Conservation (phyloP, 2,797 vertebrate genomes). For the Cynodonichthys magdalenae region DNA sequence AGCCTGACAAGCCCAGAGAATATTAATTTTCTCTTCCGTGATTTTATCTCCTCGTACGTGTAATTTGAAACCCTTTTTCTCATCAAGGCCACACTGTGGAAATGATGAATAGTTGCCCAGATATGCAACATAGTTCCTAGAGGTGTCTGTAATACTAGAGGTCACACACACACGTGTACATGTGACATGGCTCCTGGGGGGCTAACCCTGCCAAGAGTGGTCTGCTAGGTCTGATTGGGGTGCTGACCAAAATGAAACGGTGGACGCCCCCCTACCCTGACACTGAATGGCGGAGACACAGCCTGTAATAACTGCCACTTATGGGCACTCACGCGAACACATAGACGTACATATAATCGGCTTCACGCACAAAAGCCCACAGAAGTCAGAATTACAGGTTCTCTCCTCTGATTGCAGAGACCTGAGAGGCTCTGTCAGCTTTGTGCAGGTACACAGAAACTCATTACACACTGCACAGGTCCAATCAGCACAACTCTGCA, state of each 20-base stretch:
- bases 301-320: conserved; percentile 56
- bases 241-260: conserved; percentile 63
- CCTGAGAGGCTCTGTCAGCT: conserved; percentile 25
- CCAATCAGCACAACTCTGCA: conserved; percentile 56
- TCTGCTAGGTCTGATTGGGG: conserved; percentile 64
- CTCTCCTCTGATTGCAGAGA: conserved; percentile 61
- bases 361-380: conserved; percentile 28
- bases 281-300: conserved; percentile 34
- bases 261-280: conserved; percentile 37
- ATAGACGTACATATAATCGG: conserved; percentile 22
- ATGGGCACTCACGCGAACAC: conserved; percentile 18
- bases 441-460: conserved; percentile 21
- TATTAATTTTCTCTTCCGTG: conserved; percentile 69
- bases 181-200: conserved; percentile 1
- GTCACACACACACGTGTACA: conserved; percentile 17
- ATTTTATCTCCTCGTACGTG: conserved; percentile 65
- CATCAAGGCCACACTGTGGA: conserved; percentile 58
- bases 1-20: conserved; percentile 71
- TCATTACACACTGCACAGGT: conserved; percentile 45
- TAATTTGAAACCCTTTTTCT: conserved; percentile 68
- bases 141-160: conserved; percentile 31
- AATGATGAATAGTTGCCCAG: conserved; percentile 51
- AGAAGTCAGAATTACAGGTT: conserved; percentile 61
- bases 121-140: conserved; percentile 37
- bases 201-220: conserved; percentile 39